These are phyloP conservation scores for Bovichtus diacanthus DNA, from an alignment of 2,797 vertebrate genomes.

Conservation along the genomic window DNA sequence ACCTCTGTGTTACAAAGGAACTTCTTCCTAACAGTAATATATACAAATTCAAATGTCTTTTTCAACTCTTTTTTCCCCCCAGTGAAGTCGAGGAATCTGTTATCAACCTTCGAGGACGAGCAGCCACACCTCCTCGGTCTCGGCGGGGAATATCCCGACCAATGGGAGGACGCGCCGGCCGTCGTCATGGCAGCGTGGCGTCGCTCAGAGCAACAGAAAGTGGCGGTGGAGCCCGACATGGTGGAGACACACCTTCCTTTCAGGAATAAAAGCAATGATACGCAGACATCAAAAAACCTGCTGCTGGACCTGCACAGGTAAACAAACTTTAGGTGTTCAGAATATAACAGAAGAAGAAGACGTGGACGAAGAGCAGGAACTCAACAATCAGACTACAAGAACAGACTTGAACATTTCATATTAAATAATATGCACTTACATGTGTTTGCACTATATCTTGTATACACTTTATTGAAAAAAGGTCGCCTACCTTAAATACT, in stretches of 20 bases:
- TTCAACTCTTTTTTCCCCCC: not conserved
- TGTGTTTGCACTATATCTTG: no score
- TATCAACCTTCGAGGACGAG: slow-evolving; percentile 91
- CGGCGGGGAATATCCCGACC: slow-evolving; percentile 86
- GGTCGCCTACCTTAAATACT: no score
- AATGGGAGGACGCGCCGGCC: slow-evolving; percentile 86
- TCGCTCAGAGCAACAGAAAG: slow-evolving; percentile 80
- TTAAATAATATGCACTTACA: no score
- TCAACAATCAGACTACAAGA: no score
- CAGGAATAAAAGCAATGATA: slow-evolving; percentile 84
- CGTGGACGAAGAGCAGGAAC: no score
- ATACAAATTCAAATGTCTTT: not conserved
- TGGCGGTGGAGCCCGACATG: slow-evolving; percentile 66
- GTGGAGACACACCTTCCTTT: slow-evolving; percentile 81
- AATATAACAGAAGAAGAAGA: not conserved
- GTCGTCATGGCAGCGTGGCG: slow-evolving; percentile 86
- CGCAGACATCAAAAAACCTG: slow-evolving; percentile 86
- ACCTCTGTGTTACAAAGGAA: no score
- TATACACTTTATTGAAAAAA: no score
- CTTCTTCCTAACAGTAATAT: not conserved
- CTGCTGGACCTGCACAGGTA: slow-evolving; percentile 92
- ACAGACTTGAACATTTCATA: no score
- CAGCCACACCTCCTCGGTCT: slow-evolving; percentile 85
- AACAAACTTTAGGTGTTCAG: not conserved
- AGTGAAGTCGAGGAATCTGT: slow-evolving; percentile 95